A percentile compares a stretch with the other conserved stretches of the same genome.
These are phyloP conservation scores for Amphiduros pacificus DNA, from an alignment of 2,888 invertebrate species.

Conservation along the genomic window DNA sequence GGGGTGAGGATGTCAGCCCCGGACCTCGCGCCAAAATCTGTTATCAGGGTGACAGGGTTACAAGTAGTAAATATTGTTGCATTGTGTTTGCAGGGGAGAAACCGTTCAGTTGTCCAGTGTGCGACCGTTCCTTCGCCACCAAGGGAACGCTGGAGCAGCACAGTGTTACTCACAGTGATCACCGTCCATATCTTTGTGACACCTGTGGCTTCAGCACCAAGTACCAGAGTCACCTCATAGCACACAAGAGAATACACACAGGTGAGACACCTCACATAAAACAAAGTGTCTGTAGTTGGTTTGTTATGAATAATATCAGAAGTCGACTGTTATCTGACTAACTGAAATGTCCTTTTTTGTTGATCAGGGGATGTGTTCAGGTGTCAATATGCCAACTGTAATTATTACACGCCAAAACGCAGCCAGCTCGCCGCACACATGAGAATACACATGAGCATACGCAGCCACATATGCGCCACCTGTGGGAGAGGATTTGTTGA, in stretches of 20 bases:
- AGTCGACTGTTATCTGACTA: no score
- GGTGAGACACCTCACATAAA: no score
- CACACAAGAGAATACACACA: constrained; percentile 70
- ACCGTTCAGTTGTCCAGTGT: constrained; percentile 66
- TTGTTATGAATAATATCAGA: no score
- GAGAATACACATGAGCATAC: constrained; percentile 64
- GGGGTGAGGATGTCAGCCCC: no score
- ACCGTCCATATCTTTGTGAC: constrained; percentile 68
- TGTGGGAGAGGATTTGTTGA: constrained; percentile 71
- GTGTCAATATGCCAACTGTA: constrained; percentile 68
- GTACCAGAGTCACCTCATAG: constrained; percentile 69
- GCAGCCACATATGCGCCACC: constrained; percentile 65
- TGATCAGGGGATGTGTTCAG: constrained; percentile 66
- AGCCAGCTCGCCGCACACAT: constrained; percentile 70
- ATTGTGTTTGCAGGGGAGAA: constrained; percentile 61
- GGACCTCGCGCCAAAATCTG: no score
- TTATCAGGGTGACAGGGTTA: no score
- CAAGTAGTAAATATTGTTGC: no score
- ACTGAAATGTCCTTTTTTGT: no score
- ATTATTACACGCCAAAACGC: constrained; percentile 69
- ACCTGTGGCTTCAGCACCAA: constrained; percentile 72
- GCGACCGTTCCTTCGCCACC: constrained; percentile 66
- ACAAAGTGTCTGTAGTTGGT: no score
- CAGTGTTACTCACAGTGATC: constrained; percentile 64
- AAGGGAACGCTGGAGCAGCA: constrained; percentile 68